phyloP scores from a whole-genome alignment of 2,113 vertebrate genomes.

The Telmatochromis bifrenatus region DNA sequence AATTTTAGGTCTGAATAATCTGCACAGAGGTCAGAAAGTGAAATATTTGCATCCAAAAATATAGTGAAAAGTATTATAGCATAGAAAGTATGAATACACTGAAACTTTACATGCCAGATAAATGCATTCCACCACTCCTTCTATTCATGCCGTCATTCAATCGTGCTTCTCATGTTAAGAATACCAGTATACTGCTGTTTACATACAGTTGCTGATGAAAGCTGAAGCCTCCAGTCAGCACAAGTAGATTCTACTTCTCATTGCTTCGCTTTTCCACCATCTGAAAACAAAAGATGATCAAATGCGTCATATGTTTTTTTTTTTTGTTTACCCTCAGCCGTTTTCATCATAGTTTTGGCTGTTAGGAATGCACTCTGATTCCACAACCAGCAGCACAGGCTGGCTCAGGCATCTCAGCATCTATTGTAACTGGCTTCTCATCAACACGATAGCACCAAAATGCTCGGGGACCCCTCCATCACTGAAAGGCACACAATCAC shows the following conservation, averaged over 20 bases:
- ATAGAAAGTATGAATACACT: neutral
- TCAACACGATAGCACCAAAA: slow-evolving; percentile 29
- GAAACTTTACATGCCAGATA: neutral
- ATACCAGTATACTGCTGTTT: neutral
- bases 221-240: neutral
- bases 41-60: neutral
- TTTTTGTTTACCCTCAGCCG: neutral
- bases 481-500: slow-evolving; percentile 51
- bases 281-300: slow-evolving; percentile 2
- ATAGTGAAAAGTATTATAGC: neutral
- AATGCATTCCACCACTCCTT: neutral
- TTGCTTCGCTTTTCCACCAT: neutral
- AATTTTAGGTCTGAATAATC: neutral
- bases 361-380: neutral
- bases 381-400: neutral
- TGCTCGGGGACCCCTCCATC: slow-evolving; percentile 40
- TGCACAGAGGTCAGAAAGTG: neutral
- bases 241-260: neutral
- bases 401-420: neutral
- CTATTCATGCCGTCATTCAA: neutral
- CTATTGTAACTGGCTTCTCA: slow-evolving; percentile 17
- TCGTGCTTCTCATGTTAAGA: neutral
- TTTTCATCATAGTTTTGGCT: slow-evolving; percentile 13
- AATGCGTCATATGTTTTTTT: neutral
- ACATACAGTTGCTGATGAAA: neutral